Evolutionary conservation across 2,888 invertebrate genomes (phyloP), one percentile per base, ranked within the genome.

Genomic region (Automeris io): DNA sequence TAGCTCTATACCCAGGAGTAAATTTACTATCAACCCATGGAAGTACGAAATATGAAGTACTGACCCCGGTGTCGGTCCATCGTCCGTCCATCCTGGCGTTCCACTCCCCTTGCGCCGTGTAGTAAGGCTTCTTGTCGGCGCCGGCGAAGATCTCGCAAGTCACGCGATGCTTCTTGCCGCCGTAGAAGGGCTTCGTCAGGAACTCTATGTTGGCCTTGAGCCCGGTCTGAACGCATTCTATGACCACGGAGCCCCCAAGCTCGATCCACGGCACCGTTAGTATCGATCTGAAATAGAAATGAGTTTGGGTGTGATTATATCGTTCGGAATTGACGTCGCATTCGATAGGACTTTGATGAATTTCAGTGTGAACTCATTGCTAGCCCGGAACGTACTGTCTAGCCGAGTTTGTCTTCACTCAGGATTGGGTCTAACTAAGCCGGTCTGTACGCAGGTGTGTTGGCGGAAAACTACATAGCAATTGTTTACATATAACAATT

Each of bases 231-330:
- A 92, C 91, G 77, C 99, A 99, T 39, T 91, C 92, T 46, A 99
- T 95, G 39, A 91, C 91, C 1, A 97, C 95, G 1, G 93, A 92
- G 8, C 99, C 99, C 39, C 99, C 99, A 13, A 99, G 86, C 76
- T 99, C 99, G 62, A 99, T 95, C 99, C 99, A 99, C 1, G 99
- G 99, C 38, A 98, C 95, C 24, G 98, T 97, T 62, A 99, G 87
- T 62, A 99, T 99, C 35, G 98, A 98, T 74, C 98, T 94, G 63
- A 5, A 18, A 19, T 7, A 32, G 0, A 16, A 18, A 16, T n/a
- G 5, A 21, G 22, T 33, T 3, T 26, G 5, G 7, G 16, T 5
- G n/a, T n/a, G n/a, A n/a, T n/a, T n/a, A n/a, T n/a, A n/a, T n/a
- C n/a, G n/a, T n/a, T n/a, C n/a, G n/a, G n/a, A n/a, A n/a, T n/a